phyloP scores from a whole-genome alignment of 2,797 vertebrate species.

The Scolopax bukidnonensis region DNA sequence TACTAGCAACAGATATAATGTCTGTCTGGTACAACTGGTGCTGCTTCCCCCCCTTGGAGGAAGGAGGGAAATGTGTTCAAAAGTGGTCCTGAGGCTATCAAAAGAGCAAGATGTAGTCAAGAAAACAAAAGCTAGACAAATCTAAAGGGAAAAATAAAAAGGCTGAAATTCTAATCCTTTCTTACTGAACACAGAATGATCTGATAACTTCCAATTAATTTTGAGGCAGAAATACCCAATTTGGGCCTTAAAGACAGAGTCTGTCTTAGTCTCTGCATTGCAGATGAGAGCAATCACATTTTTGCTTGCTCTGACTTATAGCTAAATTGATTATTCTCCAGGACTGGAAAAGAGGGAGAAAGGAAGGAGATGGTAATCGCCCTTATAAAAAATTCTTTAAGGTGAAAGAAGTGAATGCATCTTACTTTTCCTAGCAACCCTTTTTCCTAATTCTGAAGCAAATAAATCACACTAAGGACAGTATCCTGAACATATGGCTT shows the following conservation, averaged over 20 bases:
- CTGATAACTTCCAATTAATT: background rate
- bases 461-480: conserved; percentile 41
- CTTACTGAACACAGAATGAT: background rate
- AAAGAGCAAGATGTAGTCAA: background rate
- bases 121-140: background rate
- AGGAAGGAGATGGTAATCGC: background rate
- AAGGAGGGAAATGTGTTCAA: background rate
- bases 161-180: background rate
- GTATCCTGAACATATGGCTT: conserved; percentile 41
- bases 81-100: background rate
- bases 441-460: conserved; percentile 32
- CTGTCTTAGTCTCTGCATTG: background rate
- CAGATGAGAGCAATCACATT: conserved; percentile 26
- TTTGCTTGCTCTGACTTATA: conserved; percentile 18
- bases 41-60: background rate
- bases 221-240: background rate
- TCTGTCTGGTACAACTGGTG: background rate
- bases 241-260: background rate
- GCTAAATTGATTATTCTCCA: conserved; percentile 28
- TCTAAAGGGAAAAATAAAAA: background rate
- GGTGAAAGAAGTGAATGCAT: background rate
- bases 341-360: background rate
- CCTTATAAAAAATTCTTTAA: background rate
- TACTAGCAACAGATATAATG: background rate
- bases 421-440: conserved; percentile 36